Conservation (phyloP, 2,797 vertebrate genomes). For the Mionectes olivaceus region DNA sequence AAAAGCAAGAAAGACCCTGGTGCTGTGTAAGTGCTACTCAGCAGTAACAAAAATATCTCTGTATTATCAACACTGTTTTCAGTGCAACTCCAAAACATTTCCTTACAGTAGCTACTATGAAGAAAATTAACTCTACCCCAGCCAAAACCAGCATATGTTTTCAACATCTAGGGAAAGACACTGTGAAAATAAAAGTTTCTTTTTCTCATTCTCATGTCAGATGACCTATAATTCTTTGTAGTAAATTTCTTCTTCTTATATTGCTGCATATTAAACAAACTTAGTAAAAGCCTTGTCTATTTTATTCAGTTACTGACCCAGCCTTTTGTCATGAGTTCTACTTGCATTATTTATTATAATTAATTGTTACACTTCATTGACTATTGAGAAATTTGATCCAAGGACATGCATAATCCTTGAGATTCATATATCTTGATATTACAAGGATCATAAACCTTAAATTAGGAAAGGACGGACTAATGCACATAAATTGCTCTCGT, state of each 20-base stretch:
- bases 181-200: neutral
- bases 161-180: neutral
- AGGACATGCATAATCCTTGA: slow-evolving; percentile 67
- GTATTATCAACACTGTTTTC: neutral
- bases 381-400: slow-evolving; percentile 64
- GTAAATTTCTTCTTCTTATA: neutral
- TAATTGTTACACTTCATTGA: slow-evolving; percentile 76
- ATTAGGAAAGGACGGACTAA: slow-evolving; percentile 62
- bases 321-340: neutral
- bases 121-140: neutral
- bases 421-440: slow-evolving; percentile 76
- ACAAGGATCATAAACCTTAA: slow-evolving; percentile 80
- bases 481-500: slow-evolving; percentile 50
- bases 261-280: neutral
- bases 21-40: neutral
- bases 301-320: neutral
- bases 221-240: neutral
- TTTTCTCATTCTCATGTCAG: neutral
- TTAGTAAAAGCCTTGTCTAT: neutral
- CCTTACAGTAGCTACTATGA: neutral
- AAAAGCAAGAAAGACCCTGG: neutral
- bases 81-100: neutral
- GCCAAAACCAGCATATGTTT: neutral
- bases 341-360: slow-evolving; percentile 68
- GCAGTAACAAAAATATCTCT: neutral